Conservation (phyloP, 2,797 vertebrate genomes). For the Amniataba percoides region DNA sequence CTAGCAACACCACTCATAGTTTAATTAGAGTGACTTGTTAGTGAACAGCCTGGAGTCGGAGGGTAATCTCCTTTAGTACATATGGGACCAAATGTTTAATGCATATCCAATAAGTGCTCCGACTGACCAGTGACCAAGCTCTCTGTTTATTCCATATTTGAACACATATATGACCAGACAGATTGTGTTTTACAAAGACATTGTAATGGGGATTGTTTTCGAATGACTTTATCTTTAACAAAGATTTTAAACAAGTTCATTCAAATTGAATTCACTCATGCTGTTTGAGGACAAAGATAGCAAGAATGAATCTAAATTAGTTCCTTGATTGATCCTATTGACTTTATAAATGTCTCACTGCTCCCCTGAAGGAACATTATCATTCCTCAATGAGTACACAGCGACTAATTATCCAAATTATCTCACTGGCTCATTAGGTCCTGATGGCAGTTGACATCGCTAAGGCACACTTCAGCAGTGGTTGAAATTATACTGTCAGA, state of each 20-base stretch:
- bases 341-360: slow-evolving; percentile 34
- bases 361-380: slow-evolving; percentile 38
- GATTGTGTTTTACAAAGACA: background rate
- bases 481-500: slow-evolving; percentile 41
- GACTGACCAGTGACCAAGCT: no score
- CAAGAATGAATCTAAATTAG: slow-evolving; percentile 40
- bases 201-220: no score
- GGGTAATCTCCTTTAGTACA: slow-evolving; percentile 35
- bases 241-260: background rate
- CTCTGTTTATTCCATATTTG: background rate
- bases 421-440: slow-evolving; percentile 59
- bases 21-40: slow-evolving; percentile 53
- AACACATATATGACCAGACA: background rate
- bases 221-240: background rate
- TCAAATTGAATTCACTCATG: background rate
- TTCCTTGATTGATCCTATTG: slow-evolving; percentile 49
- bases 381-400: slow-evolving; percentile 32
- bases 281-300: slow-evolving; percentile 18
- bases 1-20: slow-evolving; percentile 44
- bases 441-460: slow-evolving; percentile 35
- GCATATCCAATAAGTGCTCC: background rate
- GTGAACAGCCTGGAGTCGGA: slow-evolving; percentile 14
- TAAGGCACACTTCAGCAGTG: slow-evolving; percentile 10
- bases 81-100: slow-evolving; percentile 8
- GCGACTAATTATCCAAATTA: slow-evolving; percentile 62